Conservation (phyloP, 35 echinoderm and acorn worm genomes). For the Apostichopus parvimensis region DNA sequence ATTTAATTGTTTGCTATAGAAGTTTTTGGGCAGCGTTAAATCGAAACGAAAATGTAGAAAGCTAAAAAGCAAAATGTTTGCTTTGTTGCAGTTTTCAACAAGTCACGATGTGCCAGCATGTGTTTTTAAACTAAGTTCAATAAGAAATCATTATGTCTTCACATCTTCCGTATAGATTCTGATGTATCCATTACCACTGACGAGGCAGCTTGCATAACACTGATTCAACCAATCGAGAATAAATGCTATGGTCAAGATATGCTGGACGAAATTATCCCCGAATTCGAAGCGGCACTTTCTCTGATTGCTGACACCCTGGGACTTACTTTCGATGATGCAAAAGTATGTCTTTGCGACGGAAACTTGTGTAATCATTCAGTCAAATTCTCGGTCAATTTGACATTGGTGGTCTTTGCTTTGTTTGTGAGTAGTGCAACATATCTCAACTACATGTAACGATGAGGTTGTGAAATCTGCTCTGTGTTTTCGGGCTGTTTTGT, state of each 20-base stretch:
- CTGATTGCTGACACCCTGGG: no score
- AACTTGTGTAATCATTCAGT: background rate
- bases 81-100: no score
- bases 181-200: background rate
- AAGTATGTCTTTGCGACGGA: background rate
- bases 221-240: background rate
- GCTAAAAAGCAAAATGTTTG: no score
- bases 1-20: no score
- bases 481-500: no score
- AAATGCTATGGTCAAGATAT: background rate
- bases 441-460: background rate
- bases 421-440: background rate
- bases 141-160: no score
- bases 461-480: no score
- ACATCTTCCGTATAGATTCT: background rate
- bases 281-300: background rate
- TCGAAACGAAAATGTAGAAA: no score
- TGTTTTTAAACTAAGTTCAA: no score
- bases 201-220: background rate
- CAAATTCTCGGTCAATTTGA: background rate
- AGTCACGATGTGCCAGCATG: no score
- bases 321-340: background rate
- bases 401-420: background rate
- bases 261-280: background rate
- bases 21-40: no score